These are phyloP conservation scores for Neopipo cinnamomea DNA, from an alignment of 2,113 vertebrate species.

Conservation along the genomic window DNA sequence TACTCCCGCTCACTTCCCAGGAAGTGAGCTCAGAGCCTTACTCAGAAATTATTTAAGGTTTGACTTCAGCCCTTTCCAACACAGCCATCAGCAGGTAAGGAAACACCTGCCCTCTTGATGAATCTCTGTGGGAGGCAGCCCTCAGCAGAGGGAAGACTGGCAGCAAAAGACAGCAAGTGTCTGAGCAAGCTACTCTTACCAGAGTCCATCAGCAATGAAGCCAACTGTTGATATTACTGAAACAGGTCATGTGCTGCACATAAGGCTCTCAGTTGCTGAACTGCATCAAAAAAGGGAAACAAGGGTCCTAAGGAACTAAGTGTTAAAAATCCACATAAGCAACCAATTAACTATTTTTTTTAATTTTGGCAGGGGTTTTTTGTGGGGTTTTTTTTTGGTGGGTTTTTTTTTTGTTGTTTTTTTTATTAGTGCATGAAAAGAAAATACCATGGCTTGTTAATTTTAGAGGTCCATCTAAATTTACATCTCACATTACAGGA, in stretches of 20 bases:
- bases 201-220: accelerated
- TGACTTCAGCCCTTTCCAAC: neutral
- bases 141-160: neutral
- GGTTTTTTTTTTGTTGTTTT: too few species aligned
- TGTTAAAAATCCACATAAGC: neutral
- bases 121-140: neutral
- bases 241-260: neutral
- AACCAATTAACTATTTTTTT: neutral
- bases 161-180: neutral
- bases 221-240: neutral
- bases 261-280: neutral
- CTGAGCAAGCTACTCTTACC: neutral
- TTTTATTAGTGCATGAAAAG: neutral
- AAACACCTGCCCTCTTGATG: accelerated
- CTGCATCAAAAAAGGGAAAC: neutral
- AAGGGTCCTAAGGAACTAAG: neutral
- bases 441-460: neutral
- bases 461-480: neutral
- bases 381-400: too few species aligned
- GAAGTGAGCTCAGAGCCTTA: neutral
- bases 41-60: neutral
- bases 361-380: neutral
- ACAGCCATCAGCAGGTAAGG: neutral
- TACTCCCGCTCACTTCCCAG: neutral
- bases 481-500: neutral